These are phyloP conservation scores for Nesogale talazaci DNA, from an alignment of 2,113 vertebrate species.

Conservation along the genomic window DNA sequence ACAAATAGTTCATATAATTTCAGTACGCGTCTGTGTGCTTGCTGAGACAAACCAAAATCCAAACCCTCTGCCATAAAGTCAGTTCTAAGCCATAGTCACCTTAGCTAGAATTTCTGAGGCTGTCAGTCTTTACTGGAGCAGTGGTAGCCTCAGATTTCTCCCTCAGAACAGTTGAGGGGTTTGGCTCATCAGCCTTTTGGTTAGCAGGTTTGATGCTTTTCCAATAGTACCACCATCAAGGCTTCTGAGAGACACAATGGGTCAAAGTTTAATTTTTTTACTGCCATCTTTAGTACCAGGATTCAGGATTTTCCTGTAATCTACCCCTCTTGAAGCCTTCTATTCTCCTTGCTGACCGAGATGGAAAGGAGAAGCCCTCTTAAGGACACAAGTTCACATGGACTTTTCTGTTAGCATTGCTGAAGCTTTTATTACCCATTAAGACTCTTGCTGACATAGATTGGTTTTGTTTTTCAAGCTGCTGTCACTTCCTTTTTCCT, in stretches of 20 bases:
- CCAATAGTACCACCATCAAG: neutral
- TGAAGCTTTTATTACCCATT: neutral
- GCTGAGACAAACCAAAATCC: no score
- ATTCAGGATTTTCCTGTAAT: neutral
- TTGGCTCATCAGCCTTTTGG: no score
- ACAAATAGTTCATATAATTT: neutral
- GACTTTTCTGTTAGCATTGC: neutral
- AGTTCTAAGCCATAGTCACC: no score
- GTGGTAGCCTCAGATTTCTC: no score
- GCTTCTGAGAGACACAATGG: neutral
- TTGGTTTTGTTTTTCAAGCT: neutral
- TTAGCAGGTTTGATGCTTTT: neutral
- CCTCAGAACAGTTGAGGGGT: no score
- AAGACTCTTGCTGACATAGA: neutral
- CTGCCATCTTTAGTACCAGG: neutral
- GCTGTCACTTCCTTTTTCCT: neutral
- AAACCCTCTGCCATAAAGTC: no score
- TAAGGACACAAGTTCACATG: neutral
- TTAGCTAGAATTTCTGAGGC: no score
- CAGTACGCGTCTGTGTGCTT: no score
- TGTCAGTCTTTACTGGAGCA: no score
- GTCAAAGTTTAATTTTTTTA: conserved; percentile 5
- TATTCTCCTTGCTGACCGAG: neutral
- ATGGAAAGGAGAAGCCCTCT: neutral
- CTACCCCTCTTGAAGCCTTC: neutral